A percentile compares a stretch with the other conserved stretches of the same genome.
Evolutionary conservation across 92 coral and sea anemone species (phyloP).

Genomic region (Actinostola sp.): DNA sequence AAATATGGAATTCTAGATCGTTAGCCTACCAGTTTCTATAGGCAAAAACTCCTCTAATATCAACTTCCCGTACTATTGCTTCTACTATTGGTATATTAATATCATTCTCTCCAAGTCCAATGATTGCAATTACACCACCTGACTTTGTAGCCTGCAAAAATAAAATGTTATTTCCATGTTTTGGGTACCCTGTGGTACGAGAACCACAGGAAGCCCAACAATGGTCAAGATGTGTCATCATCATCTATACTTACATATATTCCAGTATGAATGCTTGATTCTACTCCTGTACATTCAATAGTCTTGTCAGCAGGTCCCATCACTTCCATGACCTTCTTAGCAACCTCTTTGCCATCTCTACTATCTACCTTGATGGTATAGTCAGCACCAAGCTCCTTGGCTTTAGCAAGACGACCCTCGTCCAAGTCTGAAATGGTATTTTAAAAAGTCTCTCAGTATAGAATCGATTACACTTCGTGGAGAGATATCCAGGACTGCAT

Average conservation of each 20-base stretch:
- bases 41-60: constrained; percentile 88
- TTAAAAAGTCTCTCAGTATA: no score
- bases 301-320: constrained; percentile 79
- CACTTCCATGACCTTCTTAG: constrained; percentile 57
- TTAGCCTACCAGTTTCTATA: constrained; percentile 95
- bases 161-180: neutral
- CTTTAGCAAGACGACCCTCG: constrained; percentile 84
- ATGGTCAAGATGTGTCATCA: neutral
- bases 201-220: no score
- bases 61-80: constrained; percentile 89
- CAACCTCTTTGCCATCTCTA: constrained; percentile 68
- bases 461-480: no score
- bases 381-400: constrained; percentile 95
- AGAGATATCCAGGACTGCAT: no score
- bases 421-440: constrained; percentile 79
- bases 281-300: constrained; percentile 92
- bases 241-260: constrained; percentile 65
- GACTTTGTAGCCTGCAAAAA: constrained; percentile 82
- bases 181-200: neutral
- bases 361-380: constrained; percentile 77
- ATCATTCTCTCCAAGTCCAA: constrained; percentile 85
- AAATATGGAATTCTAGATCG: no score
- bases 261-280: constrained; percentile 86
- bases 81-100: constrained; percentile 78
- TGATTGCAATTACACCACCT: constrained; percentile 86